Evolutionary conservation across 2,113 vertebrate genomes (phyloP).

Genomic region (Acanthisitta chloris): DNA sequence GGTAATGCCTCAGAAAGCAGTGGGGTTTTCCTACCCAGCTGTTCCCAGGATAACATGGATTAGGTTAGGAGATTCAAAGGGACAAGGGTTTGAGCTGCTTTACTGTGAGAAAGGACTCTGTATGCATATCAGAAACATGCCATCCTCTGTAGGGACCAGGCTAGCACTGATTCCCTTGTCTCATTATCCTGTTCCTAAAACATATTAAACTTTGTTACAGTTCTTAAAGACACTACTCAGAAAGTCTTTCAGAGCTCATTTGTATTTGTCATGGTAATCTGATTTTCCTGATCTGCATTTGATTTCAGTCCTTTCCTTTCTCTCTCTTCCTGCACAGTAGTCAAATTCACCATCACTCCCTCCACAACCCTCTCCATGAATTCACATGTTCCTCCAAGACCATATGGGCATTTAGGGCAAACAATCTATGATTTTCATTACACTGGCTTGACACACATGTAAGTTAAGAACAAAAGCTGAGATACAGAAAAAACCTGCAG

Average conservation of each 20-base stretch:
- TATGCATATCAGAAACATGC: not conserved
- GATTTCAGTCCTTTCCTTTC: not conserved
- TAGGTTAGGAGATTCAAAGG: not conserved
- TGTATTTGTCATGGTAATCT: not conserved
- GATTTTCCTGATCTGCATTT: not conserved
- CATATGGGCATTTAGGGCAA: not conserved
- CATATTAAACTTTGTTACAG: not conserved
- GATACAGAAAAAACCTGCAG: not conserved
- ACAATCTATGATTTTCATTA: not conserved
- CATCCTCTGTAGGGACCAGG: not conserved
- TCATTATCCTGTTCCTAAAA: not conserved
- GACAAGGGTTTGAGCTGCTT: not conserved
- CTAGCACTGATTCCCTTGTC: not conserved
- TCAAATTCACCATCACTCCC: not conserved
- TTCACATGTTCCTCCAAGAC: not conserved
- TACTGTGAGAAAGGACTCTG: not conserved
- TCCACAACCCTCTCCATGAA: not conserved
- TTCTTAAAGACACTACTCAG: not conserved
- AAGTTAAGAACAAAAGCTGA: not conserved
- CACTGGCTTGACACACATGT: not conserved
- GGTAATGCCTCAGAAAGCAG: not conserved
- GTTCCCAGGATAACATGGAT: not conserved
- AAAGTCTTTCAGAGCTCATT: not conserved
- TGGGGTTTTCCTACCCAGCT: not conserved
- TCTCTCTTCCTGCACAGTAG: not conserved